A percentile compares a stretch with the other conserved stretches of the same genome.
These are phyloP conservation scores for Athalia circularis DNA, from an alignment of 2,888 invertebrate genomes.

Conservation along the genomic window DNA sequence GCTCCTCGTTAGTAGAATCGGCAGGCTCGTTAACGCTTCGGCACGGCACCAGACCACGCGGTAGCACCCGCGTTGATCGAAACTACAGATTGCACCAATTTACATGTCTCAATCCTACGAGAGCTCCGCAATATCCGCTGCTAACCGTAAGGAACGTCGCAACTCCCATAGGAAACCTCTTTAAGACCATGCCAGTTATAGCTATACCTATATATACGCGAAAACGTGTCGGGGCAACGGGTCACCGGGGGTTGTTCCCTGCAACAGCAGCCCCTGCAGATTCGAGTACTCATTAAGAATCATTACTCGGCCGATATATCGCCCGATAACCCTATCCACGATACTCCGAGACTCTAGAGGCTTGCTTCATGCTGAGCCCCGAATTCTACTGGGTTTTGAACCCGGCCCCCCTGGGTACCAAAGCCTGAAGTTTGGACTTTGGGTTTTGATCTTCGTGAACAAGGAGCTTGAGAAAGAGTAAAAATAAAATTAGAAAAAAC, in stretches of 20 bases:
- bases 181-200: not conserved
- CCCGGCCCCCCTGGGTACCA: not conserved
- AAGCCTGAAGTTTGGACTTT: not conserved
- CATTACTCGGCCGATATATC: conserved; percentile 42
- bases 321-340: conserved; percentile 32
- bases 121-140: not conserved
- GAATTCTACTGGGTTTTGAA: too few species aligned
- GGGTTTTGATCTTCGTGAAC: not conserved
- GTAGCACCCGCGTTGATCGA: conserved; percentile 65
- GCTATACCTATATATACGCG: conserved; percentile 36
- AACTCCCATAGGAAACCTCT: conserved; percentile 25
- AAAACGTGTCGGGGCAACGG: conserved; percentile 46
- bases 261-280: conserved; percentile 30
- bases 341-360: not conserved
- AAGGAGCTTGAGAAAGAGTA: not conserved
- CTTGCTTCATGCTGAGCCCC: too few species aligned
- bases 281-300: conserved; percentile 66
- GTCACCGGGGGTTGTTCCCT: not conserved
- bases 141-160: not conserved
- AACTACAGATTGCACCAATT: conserved; percentile 70
- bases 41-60: conserved; percentile 45
- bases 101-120: conserved; percentile 72
- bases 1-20: conserved; percentile 41
- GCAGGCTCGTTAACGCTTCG: conserved; percentile 41
- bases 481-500: not conserved